Evolutionary conservation across 2,113 vertebrate genomes (phyloP).

Genomic region (Oreochromis tanganicae): DNA sequence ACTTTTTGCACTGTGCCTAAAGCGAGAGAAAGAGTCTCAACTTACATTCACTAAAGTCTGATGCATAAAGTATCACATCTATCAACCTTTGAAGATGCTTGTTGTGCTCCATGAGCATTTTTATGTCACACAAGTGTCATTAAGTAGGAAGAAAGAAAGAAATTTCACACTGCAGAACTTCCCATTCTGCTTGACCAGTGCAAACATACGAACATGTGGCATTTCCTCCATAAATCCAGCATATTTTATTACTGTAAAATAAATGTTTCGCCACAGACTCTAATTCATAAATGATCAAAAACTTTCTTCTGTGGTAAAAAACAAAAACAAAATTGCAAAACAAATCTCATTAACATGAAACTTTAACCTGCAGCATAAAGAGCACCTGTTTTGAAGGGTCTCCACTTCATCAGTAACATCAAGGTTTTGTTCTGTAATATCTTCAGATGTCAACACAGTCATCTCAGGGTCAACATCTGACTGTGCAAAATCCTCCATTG

Average conservation of each 20-base stretch:
- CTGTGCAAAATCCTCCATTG: constrained; percentile 49
- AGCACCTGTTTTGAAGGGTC: constrained; percentile 78
- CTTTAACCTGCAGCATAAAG: background rate
- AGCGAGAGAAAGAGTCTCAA: background rate
- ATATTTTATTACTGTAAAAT: background rate
- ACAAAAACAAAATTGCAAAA: background rate
- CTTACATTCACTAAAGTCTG: background rate
- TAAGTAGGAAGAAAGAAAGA: background rate
- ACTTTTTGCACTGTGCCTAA: background rate
- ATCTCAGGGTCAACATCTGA: constrained; percentile 65
- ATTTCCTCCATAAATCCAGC: background rate
- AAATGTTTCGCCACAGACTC: background rate
- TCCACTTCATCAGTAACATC: constrained; percentile 68
- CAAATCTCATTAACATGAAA: background rate
- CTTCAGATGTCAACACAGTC: constrained; percentile 59
- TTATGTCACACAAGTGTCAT: background rate
- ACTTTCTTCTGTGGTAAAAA: background rate
- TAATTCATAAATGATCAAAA: background rate
- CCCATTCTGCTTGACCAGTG: background rate
- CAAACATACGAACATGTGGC: background rate
- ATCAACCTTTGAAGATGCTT: background rate
- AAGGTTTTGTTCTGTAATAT: background rate
- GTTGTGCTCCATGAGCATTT: background rate
- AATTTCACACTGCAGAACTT: background rate
- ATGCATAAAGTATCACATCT: background rate